These are phyloP conservation scores for Bolborhynchus lineola DNA, from an alignment of 2,113 vertebrate genomes.

Conservation along the genomic window DNA sequence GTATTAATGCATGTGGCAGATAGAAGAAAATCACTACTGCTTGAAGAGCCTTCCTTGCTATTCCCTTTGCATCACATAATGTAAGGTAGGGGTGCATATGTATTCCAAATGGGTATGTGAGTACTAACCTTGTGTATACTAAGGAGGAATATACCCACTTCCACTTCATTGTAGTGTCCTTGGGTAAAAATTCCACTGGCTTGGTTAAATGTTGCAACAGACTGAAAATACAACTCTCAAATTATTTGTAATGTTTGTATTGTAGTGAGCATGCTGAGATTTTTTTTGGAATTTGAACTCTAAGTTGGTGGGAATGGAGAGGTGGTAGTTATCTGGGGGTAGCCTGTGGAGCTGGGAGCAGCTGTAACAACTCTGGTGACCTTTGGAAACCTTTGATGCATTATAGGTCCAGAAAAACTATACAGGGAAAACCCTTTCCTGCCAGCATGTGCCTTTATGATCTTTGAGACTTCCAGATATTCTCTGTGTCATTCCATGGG, in stretches of 20 bases:
- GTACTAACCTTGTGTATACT: background rate
- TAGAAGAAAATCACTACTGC: background rate
- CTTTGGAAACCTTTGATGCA: background rate
- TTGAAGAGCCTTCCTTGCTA: background rate
- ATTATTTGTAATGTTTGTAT: background rate
- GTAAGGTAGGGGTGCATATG: background rate
- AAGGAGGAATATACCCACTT: background rate
- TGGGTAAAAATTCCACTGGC: background rate
- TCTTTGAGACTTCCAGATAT: background rate
- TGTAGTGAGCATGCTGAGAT: background rate
- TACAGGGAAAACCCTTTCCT: background rate
- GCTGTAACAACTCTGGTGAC: background rate
- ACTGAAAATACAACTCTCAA: background rate
- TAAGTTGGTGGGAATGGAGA: background rate
- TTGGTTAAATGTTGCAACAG: background rate
- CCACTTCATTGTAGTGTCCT: background rate
- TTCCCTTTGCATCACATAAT: background rate
- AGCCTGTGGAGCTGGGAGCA: background rate
- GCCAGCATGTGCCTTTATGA: background rate
- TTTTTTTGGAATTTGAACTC: background rate
- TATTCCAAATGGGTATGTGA: background rate
- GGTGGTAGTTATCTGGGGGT: background rate
- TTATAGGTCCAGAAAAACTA: background rate
- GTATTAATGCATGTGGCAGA: rapidly evolving
- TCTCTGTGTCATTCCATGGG: background rate